Base-by-base conservation (phyloP, 2,113 vertebrate species). In the Triplophysa dalaica region DNA sequence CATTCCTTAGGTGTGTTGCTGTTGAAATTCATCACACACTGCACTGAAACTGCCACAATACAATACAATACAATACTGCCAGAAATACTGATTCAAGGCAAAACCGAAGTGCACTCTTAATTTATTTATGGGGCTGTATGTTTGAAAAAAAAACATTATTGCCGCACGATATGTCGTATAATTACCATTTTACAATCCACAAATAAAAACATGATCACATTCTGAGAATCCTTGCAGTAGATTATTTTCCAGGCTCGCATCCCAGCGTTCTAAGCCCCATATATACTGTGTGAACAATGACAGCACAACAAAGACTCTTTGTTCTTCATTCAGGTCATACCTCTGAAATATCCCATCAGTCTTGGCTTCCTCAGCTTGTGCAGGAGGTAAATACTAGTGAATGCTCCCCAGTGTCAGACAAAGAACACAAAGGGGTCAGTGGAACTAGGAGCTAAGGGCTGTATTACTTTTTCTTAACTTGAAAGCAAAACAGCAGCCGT, bases 341-440 rank as follows among this genome's bases (percentile, higher is more conserved):
- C 84, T 85, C 77, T 85, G 84, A 89, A 90, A 91, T 87, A 87
- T 85, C 84, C 67, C 87, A 88, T 89, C 60, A 67, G 75, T 87
- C 83, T 82, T 75, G 85, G 86, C 82, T 86, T 86, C 84, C 88
- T 83, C 85, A 75, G 86, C 83, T 66, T 80, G 64, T 79, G 72
- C 78, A 73, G 86, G 83, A 86, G 86, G 86, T 85, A 89, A 88
- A 88, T 88, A 88, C 84, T 87, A 86, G 76, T 84, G 87, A 90
- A 89, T 85, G 85, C 85, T 83, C 82, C 87, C 76, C 78, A 70
- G 83, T 84, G 80, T 84, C 62, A 88, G 84, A 84, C 78, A 64
- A 81, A 75, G 81, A 86, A 84, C 85, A 89, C 88, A 90, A 86
- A 88, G 80, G 83, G 61, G 85, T 78, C 82, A 80, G 85, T 87